Base-by-base conservation (phyloP, 1,140 invertebrate genomes). In the Neuroterus valhalla region DNA sequence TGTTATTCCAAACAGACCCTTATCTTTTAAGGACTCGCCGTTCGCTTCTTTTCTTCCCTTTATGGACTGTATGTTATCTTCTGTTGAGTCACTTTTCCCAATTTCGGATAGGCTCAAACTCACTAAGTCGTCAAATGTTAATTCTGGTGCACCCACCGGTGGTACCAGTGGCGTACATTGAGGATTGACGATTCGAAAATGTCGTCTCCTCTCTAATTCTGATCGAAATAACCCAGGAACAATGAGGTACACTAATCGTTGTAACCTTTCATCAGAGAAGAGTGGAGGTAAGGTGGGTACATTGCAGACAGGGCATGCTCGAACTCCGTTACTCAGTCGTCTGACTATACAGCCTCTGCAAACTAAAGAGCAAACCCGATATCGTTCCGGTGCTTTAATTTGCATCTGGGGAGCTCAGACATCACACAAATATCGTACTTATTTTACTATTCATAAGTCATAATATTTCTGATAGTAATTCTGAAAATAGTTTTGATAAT, bases 311-410 rank as follows among this genome's bases (percentile, higher is more conserved):
- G 88, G 88, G 78, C 88, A 89, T 21, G 73, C 79, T 75, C 86
- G 94, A 82, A 94, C 95, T 82, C 96, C 95, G 70, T 91, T 93
- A 83, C 95, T 93, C 71, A 98, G 91, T 89, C 96, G 94, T 86
- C 95, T 95, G 68, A 97, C 94, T 85, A 98, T 96, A 89, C 96
- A 98, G 84, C 95, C 96, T 85, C 96, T 94, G 90, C 96, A 97
- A 92, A 97, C 95, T 96, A 91, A 48, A 88, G 87, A 79, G 74
- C 21, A n/a, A 73, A 68, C 48, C 21, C 68, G 26, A 68, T 43
- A 42, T 48, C 66, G 46, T 68, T 73, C 15, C 23, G 23, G 15
- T 31, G 23, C 23, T 62, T 3, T 15, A 38, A 12, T 62, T 62
- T n/a, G 23, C 31, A 15, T 26, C n/a, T 62, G 31, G 6, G 10